Evolutionary conservation across 2,888 invertebrate species (phyloP), one percentile per base, ranked within the genome.

Genomic region (Oligia latruncula): DNA sequence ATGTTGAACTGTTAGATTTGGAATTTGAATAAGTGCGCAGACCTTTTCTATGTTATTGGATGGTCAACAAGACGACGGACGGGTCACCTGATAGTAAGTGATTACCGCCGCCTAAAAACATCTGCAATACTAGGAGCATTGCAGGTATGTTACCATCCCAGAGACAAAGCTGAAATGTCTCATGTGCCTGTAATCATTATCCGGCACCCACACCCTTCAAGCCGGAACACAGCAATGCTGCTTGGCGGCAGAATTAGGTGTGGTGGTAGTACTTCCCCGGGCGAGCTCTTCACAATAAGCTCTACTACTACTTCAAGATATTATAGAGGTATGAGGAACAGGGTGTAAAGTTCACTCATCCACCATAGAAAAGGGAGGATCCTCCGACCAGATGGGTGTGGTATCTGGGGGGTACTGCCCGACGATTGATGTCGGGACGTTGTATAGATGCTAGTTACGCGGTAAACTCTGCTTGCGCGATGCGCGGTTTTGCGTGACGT

Each of bases 211-310:
- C 15, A 67, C 79, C 71, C 71, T 80, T 71, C 78, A n/a, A 1
- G 43, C 71, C 79, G 71, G 40, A 78, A 66, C n/a, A 80, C 71
- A 79, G 79, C 46, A 29, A 52, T 0, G 70, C 80, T 77, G 81
- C 17, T 81, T 81, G 40, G 60, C 80, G 80, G 81, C 17, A 65
- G 80, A 82, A 82, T 23, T 77, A 81, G 66, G 82, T 66, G n/a
- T 71, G 82, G 77, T 49, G 77, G 80, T 72, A 81, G 82, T 80
- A 82, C 82, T 77, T 65, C 80, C 81, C 80, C 82, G 77, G 75
- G 4, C 58, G 80, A 80, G 40, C 71, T 71, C 60, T 80, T 58
- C 80, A 72, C 67, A 66, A 58, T 0, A 17, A 81, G 35, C 23
- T 40, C 71, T 71, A 58, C 71, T 71, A 71, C 71, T 68, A 6